Evolutionary conservation across 2,888 invertebrate species (phyloP).

Genomic region (Cybosia mesomella): DNA sequence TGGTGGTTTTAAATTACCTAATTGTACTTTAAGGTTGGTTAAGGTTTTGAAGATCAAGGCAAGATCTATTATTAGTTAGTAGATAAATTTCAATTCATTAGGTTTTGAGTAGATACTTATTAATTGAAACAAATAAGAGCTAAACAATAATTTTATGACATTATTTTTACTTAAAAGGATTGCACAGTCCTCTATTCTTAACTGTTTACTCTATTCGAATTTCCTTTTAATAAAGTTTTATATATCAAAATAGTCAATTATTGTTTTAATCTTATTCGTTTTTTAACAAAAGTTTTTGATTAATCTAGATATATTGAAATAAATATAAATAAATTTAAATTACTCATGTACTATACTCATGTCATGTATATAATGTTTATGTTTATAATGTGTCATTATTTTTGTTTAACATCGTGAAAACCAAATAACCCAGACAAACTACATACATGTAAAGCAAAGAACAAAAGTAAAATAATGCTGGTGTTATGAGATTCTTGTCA

Average conservation of each 20-base stretch:
- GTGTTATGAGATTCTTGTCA: slow-evolving; percentile 2
- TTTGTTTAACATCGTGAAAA: neutral
- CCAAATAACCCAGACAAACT: slow-evolving; percentile 4
- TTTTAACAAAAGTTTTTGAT: too few species aligned
- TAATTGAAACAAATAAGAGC: neutral
- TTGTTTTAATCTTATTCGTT: too few species aligned
- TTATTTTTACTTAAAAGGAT: neutral
- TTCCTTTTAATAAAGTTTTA: neutral
- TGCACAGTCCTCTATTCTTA: too few species aligned
- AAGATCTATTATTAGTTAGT: slow-evolving; percentile 23
- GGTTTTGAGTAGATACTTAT: neutral
- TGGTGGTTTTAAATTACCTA: slow-evolving; percentile 45
- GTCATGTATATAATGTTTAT: too few species aligned
- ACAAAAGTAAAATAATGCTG: neutral
- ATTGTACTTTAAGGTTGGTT: slow-evolving; percentile 39
- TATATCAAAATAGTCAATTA: neutral
- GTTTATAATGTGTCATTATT: neutral
- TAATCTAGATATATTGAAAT: too few species aligned
- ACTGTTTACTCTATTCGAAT: neutral
- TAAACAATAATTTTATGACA: neutral
- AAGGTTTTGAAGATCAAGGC: slow-evolving; percentile 44
- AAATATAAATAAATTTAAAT: neutral
- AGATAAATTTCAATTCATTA: slow-evolving; percentile 4
- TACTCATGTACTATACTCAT: neutral
- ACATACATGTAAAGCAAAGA: neutral